phyloP scores from a whole-genome alignment of 1,140 invertebrate genomes.

The Phenacoccus solenopsis region DNA sequence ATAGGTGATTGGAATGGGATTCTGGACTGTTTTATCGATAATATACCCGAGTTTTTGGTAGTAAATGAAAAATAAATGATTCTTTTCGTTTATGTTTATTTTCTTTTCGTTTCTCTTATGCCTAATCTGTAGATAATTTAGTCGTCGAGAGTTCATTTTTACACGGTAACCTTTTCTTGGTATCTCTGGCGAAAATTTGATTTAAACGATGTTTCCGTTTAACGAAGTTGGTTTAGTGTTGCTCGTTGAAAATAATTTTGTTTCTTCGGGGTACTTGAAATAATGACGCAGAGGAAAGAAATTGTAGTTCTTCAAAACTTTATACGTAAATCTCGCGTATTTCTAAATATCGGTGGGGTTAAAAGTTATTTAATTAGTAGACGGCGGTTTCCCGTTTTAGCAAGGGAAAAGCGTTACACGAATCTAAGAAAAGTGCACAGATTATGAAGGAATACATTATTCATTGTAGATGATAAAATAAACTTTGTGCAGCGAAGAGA shows the following conservation, averaged over 20 bases:
- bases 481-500: background rate
- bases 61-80: too few species aligned
- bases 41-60: too few species aligned
- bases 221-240: background rate
- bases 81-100: too few species aligned
- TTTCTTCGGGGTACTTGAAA: slow-evolving; percentile 9
- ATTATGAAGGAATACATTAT: slow-evolving; percentile 9
- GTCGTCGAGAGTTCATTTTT: background rate
- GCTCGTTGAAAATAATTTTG: slow-evolving; percentile 5
- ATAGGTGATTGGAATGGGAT: too few species aligned
- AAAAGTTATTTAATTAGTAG: slow-evolving; percentile 15
- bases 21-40: too few species aligned
- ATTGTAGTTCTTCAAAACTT: slow-evolving; percentile 18
- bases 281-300: slow-evolving; percentile 11
- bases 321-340: slow-evolving; percentile 3
- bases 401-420: background rate
- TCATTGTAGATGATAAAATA: slow-evolving; percentile 9
- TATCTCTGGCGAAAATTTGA: background rate
- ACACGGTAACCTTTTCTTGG: background rate
- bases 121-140: background rate
- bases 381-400: slow-evolving; percentile 10
- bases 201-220: slow-evolving; percentile 13
- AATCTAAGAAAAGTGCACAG: slow-evolving; percentile 14
- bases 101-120: too few species aligned
- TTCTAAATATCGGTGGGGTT: slow-evolving; percentile 12